Conservation (phyloP, 2,888 invertebrate species). For the Synergus japonicus region DNA sequence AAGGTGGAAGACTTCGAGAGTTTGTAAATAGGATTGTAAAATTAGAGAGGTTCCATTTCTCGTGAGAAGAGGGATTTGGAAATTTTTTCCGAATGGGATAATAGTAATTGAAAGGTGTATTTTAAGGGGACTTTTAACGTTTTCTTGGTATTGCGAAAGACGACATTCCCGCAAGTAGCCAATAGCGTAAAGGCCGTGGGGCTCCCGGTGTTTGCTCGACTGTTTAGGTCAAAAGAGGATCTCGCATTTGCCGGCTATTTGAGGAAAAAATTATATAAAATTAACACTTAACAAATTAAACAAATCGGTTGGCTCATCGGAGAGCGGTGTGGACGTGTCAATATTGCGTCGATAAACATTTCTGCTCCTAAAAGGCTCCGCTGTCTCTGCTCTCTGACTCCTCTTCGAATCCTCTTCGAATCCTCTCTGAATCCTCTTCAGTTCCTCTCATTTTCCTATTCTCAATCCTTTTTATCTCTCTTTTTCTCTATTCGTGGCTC, state of each 20-base stretch:
- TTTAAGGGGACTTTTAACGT: not conserved
- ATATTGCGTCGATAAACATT: constrained; percentile 75
- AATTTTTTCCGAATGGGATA: not conserved
- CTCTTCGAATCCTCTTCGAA: not conserved
- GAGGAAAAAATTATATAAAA: constrained; percentile 71
- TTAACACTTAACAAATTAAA: constrained; percentile 74
- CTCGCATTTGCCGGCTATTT: constrained; percentile 62
- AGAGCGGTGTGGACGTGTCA: constrained; percentile 59
- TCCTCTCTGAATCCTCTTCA: not conserved
- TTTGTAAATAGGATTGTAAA: constrained; percentile 1
- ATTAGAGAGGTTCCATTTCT: not conserved
- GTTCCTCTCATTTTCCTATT: constrained; percentile 35
- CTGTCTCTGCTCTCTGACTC: constrained; percentile 49
- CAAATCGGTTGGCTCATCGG: constrained; percentile 65
- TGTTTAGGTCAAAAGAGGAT: constrained; percentile 59
- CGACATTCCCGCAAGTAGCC: constrained; percentile 48
- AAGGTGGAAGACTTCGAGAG: not conserved
- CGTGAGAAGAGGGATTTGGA: not conserved
- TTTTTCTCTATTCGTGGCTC: constrained; percentile 44
- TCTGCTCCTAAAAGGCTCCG: constrained; percentile 70
- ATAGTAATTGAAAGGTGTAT: not conserved
- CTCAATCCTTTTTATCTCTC: constrained; percentile 46
- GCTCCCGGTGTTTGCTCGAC: constrained; percentile 65
- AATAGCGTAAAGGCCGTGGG: constrained; percentile 44
- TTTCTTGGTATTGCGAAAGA: constrained; percentile 33